Base-by-base conservation (phyloP, 2,113 vertebrate genomes). In the Speoplatyrhinus poulsoni region DNA sequence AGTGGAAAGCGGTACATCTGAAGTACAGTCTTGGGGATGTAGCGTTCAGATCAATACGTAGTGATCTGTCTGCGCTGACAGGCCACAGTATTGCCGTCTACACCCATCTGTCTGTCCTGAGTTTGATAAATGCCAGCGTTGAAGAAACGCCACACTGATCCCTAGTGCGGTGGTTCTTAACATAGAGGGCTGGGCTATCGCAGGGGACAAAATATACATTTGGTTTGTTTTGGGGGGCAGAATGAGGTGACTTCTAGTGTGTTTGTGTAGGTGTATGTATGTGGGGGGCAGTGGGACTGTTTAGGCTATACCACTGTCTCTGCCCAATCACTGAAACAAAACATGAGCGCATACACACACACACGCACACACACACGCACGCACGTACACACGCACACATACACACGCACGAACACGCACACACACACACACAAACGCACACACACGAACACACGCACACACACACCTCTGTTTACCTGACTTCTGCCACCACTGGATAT, bases 41-140 rank as follows among this genome's bases (percentile, higher is more conserved):
- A 61, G 68, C 15, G 53, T 63, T 32, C 46, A 73, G 81, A 89
- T 92, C 88, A 81, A 87, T 89, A 79, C 61, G 49, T 61, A 73
- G 79, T 83, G 85, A 86, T 79, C 75, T 74, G 48, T 50, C 72
- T 68, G 72, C 82, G 88, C 85, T 89, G 88, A 90, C 83, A 82
- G 79, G 83, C 77, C 81, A 62, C 75, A 54, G 78, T 78, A 75
- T 71, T 79, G 69, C 80, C 76, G 82, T 69, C 52, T 56, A 85
- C 88, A 80, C 76, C 70, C 75, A 70, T 52, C 58, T 68, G 84
- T 82, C 84, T 81, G 80, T 75, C 84, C 52, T 65, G 72, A 75
- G 77, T 70, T 80, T 79, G 82, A 87, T 85, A 91, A 90, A 87
- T 59, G 90, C 92, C 90, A 88, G 91, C 84, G 72, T 66, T 58